These are phyloP conservation scores for Thecocarcelia acutangulata DNA, from an alignment of 2,888 invertebrate genomes.

Conservation along the genomic window DNA sequence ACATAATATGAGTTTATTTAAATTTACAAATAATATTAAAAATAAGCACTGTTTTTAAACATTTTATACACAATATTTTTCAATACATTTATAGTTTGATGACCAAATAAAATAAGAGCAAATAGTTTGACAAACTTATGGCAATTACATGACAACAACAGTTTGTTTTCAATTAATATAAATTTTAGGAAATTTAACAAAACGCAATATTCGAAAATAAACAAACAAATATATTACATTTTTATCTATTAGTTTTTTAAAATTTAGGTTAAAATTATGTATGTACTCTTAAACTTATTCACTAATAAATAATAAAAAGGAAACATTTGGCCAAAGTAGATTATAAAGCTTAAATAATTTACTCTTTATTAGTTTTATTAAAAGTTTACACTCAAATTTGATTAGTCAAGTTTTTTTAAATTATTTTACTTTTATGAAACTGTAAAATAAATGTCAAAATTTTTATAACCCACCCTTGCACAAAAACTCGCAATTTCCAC, in stretches of 20 bases:
- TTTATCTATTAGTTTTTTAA: slow-evolving; percentile 3
- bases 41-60: background rate
- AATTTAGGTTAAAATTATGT: slow-evolving; percentile 7
- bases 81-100: slow-evolving; percentile 5
- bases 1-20: background rate
- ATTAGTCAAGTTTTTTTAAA: no score
- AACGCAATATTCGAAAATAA: slow-evolving; percentile 2
- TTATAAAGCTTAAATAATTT: background rate
- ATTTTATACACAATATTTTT: slow-evolving; percentile 27
- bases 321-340: slow-evolving; percentile 19
- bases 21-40: slow-evolving; percentile 19
- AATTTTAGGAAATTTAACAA: background rate
- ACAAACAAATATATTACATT: background rate
- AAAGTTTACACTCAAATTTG: no score
- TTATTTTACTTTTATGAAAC: no score
- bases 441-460: no score
- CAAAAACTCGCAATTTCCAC: no score
- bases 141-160: background rate
- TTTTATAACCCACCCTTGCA: no score
- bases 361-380: no score
- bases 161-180: no score
- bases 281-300: slow-evolving; percentile 31
- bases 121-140: slow-evolving; percentile 7
- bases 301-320: background rate
- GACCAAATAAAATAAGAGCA: slow-evolving; percentile 15